Evolutionary conservation across 2,113 vertebrate species (phyloP), one percentile per base, ranked within the genome.

Genomic region (Gila orcuttii): DNA sequence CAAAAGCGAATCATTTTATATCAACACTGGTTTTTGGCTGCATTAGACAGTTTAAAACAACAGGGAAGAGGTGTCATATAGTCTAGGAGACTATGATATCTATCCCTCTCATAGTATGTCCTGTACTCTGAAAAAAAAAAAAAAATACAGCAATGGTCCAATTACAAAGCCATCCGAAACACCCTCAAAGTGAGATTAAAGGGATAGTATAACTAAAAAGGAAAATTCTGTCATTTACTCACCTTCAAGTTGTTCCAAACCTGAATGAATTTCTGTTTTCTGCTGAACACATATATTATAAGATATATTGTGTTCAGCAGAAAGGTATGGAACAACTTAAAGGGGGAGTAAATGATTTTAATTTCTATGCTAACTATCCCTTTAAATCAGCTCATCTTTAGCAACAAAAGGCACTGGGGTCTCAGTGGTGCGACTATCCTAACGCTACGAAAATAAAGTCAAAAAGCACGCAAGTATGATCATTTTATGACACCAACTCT

Each of bases 331-430:
- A 57, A 8, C 55, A 23, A 57, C 55, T 57, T 57, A 21, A 42
- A 23, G 55, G 55, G 55, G 1, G 55, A 57, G 55, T 23, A 57
- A 23, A 57, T 57, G 0, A 57, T 9, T 9, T 57, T 57, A 17
- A 57, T 23, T 57, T 57, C 21, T 57, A 19, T 19, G 19, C 15
- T 6, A 57, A 57, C 55, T 57, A 57, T 57, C 55, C 7, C 19
- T 57, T 57, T 23, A 57, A 62, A 31, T 6, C 60, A 66, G 15
- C 36, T 13, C 23, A 80, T 23, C 3, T 62, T 42, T 45, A 80
- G 60, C 60, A 82, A 68, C 19, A 52, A 13, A 68, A 82, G 79
- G 42, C 79, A 82, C 79, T 50, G 42, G 64, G 42, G 50, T 81
- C 25, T 66, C 55, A 79, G 55, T 42, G 57, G 13, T 60, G 78